A percentile compares a stretch with the other conserved stretches of the same genome.
These are phyloP conservation scores for Accipiter virgatus DNA, from an alignment of 2,113 vertebrate species.

Conservation along the genomic window DNA sequence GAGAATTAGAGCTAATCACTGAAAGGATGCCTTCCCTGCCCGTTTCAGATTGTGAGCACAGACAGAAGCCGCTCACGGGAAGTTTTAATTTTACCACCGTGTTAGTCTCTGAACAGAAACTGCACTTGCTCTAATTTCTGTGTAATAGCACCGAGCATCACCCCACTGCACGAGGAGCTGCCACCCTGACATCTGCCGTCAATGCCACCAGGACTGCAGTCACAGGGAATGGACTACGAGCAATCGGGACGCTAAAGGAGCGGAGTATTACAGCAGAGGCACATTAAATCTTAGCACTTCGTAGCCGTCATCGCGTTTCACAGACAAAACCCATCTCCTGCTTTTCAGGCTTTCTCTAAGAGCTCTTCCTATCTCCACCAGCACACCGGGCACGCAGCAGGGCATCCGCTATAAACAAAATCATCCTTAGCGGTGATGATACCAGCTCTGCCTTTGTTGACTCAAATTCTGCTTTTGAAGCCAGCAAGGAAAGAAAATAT, in stretches of 20 bases:
- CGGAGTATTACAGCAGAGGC: background rate
- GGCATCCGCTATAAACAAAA: background rate
- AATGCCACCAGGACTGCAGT: background rate
- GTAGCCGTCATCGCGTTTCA: background rate
- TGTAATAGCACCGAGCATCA: background rate
- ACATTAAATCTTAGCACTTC: background rate
- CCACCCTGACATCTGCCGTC: background rate
- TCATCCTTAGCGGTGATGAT: background rate
- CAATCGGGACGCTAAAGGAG: background rate
- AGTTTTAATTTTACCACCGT: background rate
- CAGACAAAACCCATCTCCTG: background rate
- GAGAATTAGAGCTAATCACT: background rate
- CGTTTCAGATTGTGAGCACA: background rate
- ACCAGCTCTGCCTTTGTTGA: background rate
- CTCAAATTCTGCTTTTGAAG: constrained; percentile 40
- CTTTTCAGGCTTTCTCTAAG: background rate
- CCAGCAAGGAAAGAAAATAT: background rate
- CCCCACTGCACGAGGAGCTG: background rate
- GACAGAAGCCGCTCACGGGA: background rate
- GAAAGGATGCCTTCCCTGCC: background rate
- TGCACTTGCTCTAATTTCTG: background rate
- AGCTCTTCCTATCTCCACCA: background rate
- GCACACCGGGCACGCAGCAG: background rate
- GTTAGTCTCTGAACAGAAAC: background rate
- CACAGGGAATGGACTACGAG: fast-evolving